Evolutionary conservation across 2,113 vertebrate genomes (phyloP).

Genomic region (Aphelocoma coerulescens): DNA sequence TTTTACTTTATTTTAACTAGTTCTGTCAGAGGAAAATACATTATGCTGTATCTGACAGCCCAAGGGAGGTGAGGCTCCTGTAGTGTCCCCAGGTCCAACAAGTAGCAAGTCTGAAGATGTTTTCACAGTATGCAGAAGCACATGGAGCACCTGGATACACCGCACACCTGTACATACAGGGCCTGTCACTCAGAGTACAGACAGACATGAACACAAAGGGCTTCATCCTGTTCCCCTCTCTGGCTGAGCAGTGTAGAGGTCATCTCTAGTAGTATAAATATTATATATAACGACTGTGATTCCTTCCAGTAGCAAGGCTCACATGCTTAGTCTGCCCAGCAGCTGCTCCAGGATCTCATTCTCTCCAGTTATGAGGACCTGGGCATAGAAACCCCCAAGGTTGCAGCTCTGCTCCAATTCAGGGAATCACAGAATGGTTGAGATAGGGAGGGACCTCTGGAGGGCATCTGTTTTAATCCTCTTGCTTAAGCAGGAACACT

Average conservation of each 20-base stretch:
- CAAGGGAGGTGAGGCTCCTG: accelerated
- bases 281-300: background rate
- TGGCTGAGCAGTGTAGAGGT: background rate
- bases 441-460: background rate
- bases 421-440: background rate
- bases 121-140: background rate
- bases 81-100: background rate
- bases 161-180: background rate
- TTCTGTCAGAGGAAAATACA: background rate
- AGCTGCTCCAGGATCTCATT: background rate
- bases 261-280: background rate
- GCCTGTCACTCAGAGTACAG: background rate
- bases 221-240: background rate
- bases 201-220: accelerated
- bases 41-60: background rate
- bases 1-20: background rate
- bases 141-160: background rate
- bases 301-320: background rate
- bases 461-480: background rate
- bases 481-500: background rate
- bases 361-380: background rate
- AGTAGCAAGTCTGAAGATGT: background rate
- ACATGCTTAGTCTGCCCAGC: background rate
- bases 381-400: background rate
- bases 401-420: background rate